Evolutionary conservation across 2,797 vertebrate genomes (phyloP).

Genomic region (Coreius guichenoti): DNA sequence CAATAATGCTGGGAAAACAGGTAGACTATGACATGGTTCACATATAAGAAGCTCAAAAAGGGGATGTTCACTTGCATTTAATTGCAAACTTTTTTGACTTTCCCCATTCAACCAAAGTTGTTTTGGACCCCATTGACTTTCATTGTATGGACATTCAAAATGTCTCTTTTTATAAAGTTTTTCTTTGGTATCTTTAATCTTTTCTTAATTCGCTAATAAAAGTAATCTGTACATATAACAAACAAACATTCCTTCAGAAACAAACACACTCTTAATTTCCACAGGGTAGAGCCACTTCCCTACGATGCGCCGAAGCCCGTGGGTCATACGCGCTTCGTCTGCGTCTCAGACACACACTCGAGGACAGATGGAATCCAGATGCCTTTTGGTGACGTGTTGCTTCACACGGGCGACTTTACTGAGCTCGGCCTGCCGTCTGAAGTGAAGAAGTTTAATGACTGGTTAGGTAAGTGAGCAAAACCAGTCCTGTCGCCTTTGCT

Average conservation of each 20-base stretch:
- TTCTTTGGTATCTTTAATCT: background rate
- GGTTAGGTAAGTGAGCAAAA: constrained; percentile 87
- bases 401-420: constrained; percentile 91
- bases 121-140: background rate
- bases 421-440: constrained; percentile 91
- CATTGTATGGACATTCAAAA: background rate
- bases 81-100: no score
- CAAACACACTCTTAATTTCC: background rate
- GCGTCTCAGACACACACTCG: constrained; percentile 90
- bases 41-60: background rate
- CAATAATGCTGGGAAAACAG: background rate
- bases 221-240: background rate
- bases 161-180: background rate
- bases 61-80: background rate
- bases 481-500: constrained; percentile 17
- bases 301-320: constrained; percentile 89
- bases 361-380: constrained; percentile 94
- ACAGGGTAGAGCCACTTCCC: constrained; percentile 79
- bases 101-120: no score
- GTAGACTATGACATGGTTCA: background rate
- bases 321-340: constrained; percentile 90
- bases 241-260: background rate
- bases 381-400: constrained; percentile 91
- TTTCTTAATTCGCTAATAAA: background rate
- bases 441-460: constrained; percentile 96